Evolutionary conservation across 2,113 vertebrate species (phyloP).

Genomic region (Pitta sordida): DNA sequence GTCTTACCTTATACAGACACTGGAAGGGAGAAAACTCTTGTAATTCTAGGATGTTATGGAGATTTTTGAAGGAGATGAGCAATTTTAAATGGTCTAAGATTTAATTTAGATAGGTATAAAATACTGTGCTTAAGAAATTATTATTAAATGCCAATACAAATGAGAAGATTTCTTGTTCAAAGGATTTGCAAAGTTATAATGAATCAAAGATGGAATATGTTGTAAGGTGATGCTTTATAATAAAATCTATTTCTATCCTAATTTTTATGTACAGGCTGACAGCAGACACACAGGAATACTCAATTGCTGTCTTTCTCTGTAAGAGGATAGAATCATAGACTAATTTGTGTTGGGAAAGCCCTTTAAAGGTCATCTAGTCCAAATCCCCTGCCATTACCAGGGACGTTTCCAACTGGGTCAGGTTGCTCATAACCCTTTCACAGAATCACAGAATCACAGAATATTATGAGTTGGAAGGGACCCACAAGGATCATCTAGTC

Average conservation of each 20-base stretch:
- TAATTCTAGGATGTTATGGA: not conserved
- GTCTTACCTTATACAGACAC: not conserved
- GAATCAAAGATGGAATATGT: not conserved
- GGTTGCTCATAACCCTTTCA: not conserved
- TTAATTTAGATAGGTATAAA: conserved; percentile 73
- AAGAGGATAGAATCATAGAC: not conserved
- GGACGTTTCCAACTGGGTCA: not conserved
- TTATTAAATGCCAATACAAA: not conserved
- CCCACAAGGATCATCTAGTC: too few species aligned
- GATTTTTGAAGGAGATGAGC: conserved; percentile 28
- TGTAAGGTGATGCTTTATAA: not conserved
- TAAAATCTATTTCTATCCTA: not conserved
- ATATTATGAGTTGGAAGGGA: too few species aligned
- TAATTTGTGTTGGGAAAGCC: not conserved
- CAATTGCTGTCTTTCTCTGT: not conserved
- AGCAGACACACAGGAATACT: not conserved
- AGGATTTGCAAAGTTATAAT: not conserved
- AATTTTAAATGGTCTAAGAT: conserved; percentile 24
- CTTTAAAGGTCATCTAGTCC: not conserved
- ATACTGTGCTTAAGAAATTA: not conserved
- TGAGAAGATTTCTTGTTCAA: not conserved
- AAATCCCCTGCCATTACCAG: not conserved
- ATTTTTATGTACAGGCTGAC: not conserved
- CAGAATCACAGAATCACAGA: too few species aligned
- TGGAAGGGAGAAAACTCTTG: not conserved